Base-by-base conservation (phyloP, 2,888 invertebrate genomes). In the Nysson spinosus region DNA sequence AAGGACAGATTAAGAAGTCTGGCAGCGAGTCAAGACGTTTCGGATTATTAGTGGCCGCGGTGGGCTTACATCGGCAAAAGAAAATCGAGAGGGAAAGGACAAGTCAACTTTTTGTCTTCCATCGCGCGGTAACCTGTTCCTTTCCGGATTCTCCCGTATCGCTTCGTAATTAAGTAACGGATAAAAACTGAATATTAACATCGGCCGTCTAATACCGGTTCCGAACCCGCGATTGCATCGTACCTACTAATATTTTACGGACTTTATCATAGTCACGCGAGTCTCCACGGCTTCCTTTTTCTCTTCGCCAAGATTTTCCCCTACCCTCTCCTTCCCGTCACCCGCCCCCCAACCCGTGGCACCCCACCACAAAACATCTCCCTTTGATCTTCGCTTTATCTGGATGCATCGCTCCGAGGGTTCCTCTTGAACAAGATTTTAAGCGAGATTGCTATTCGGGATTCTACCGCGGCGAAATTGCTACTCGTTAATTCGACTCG, bases 151-250 rank as follows among this genome's bases (percentile, higher is more conserved):
- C 60, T 44, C 37, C 16, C 39, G 22, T 11, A 50, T 63, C 34
- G 51, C 5, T 17, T 20, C 37, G 54, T 69, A 75, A 74, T 72
- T 72, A 75, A 73, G 56, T 56, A 75, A 71, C 68, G 56, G 62
- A 68, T 68, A 60, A 74, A 72, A 63, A 60, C 40, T 43, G 47
- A n/a, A 56, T 57, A 65, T 72, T 68, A 71, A 68, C 49, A 44
- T 37, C 46, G 32, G 12, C 43, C 9, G 34, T 49, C 50, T 39
- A 47, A 60, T 60, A 65, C 61, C 64, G 61, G 71, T 61, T 49
- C 32, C 43, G 22, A n/a, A 30, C 9, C 7, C 42, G 24, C 30
- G 19, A 32, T 43, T 43, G 12, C 28, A 42, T 44, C 34, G 54
- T 12, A 11, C 34, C 20, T 55, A 56, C 54, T 72, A 60, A 54